Conservation (phyloP, 37 sponge, comb jelly and placozoan species). For the Theonella swinhoei region DNA sequence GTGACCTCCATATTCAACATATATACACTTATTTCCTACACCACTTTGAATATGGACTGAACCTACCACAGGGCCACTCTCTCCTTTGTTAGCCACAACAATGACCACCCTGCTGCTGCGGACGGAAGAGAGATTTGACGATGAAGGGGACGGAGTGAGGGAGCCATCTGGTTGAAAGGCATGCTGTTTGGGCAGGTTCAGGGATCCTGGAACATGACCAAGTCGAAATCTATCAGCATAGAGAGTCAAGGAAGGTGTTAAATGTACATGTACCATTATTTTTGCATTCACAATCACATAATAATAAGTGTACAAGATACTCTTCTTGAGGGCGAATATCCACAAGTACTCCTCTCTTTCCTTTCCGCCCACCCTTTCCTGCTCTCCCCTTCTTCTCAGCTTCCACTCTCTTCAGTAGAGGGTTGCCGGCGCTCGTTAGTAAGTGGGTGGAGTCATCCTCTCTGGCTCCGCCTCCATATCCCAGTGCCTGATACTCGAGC, state of each 20-base stretch:
- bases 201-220: conserved; percentile 76
- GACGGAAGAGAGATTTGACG: conserved; percentile 10
- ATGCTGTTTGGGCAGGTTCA: conserved; percentile 70
- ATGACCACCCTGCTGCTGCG: conserved; percentile 51
- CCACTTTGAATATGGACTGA: too few relatives aligned
- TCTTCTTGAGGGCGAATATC: conserved; percentile 79
- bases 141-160: conserved; percentile 5
- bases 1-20: too few relatives aligned
- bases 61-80: conserved; percentile 55
- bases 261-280: too few relatives aligned
- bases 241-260: not conserved
- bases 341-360: conserved; percentile 48
- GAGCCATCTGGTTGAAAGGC: conserved; percentile 70
- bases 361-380: conserved; percentile 17
- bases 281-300: too few relatives aligned
- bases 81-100: conserved; percentile 64
- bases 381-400: not conserved
- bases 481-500: conserved; percentile 44
- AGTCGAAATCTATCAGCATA: conserved; percentile 38
- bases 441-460: not conserved
- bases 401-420: conserved; percentile 1
- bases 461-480: conserved; percentile 26
- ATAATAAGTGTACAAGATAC: conserved; percentile 46
- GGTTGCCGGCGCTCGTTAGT: not conserved
- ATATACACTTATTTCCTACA: too few relatives aligned